Base-by-base conservation (phyloP, 2,113 vertebrate species). In the Azemiops feae region DNA sequence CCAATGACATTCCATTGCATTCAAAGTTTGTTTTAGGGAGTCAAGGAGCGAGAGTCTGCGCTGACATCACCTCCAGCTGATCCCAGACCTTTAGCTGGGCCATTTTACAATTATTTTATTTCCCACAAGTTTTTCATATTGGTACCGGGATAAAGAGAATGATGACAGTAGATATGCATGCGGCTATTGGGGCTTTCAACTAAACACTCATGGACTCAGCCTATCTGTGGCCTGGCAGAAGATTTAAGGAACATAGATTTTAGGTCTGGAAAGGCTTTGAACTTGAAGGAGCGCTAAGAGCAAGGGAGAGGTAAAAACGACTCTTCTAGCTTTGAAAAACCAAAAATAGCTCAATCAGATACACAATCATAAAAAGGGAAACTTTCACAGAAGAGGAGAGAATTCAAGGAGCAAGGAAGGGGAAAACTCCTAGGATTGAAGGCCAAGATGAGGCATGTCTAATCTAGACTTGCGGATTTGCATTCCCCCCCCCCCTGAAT, bases 41-140 rank as follows among this genome's bases (percentile, higher is more conserved):
- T 39, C 27, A 60, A 52, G 34, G 43, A n/a, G 20, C 10, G 7
- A 60, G 14, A n/a, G 47, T 39, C 74, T 60, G 74, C 30, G 74
- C 30, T 90, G 88, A 90, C 45, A 60, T 90, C 88, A 60, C 69
- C 34, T 86, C 8, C 89, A 90, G 30, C 88, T 57, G 86, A 93
- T 93, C 74, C 22, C 20, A 43, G 81, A 25, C 47, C 25, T 90
- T 60, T 90, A 47, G 8, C 25, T 39, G 89, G 81, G 45, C 85
- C 89, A 64, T 64, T 90, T 90, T 47, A 93, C 23, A 27, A 90
- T 39, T 9, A 27, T 86, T 60, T 90, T 45, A 90, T 86, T 93
- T 34, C 88, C 74, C 89, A 47, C 22, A 43, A 39, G 12, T 85
- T 93, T 87, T 86, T 47, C 25, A 12, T 5, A 86, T 9, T 30